Evolutionary conservation across 2,797 vertebrate species (phyloP).

Genomic region (Acipenser transmontanus): DNA sequence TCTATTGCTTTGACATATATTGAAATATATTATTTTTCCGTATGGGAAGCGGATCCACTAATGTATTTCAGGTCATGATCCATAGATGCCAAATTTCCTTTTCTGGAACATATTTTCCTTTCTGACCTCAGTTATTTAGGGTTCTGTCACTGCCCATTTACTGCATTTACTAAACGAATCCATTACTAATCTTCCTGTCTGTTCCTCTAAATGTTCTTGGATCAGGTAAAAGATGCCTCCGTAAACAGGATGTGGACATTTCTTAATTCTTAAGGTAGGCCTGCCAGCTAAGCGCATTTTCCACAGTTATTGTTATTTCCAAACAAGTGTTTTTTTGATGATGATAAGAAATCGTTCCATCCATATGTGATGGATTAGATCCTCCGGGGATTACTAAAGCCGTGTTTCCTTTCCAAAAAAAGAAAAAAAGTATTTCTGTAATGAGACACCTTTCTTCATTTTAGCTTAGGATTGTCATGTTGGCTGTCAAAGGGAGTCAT

Average conservation of each 20-base stretch:
- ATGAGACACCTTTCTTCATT: no score
- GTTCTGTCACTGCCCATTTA: slow-evolving; percentile 48
- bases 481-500: no score
- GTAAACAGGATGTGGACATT: slow-evolving; percentile 59
- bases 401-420: slow-evolving; percentile 51
- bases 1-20: no score
- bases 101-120: slow-evolving; percentile 35
- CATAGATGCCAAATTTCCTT: slow-evolving; percentile 44
- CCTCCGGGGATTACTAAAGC: slow-evolving; percentile 50
- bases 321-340: slow-evolving; percentile 64
- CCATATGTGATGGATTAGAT: slow-evolving; percentile 48
- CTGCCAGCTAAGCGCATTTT: slow-evolving; percentile 54
- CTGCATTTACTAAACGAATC: slow-evolving; percentile 40
- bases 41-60: slow-evolving; percentile 45
- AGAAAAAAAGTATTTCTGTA: no score
- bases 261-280: slow-evolving; percentile 51
- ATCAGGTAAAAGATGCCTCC: slow-evolving; percentile 45
- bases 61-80: slow-evolving; percentile 24
- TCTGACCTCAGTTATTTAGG: slow-evolving; percentile 45
- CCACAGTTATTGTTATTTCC: slow-evolving; percentile 58
- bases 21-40: no score
- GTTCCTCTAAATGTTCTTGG: slow-evolving; percentile 24
- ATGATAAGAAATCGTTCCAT: slow-evolving; percentile 64
- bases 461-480: no score
- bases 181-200: slow-evolving; percentile 44